Evolutionary conservation across 2,888 invertebrate genomes (phyloP), one percentile per base, ranked within the genome.

Genomic region (Panorpa germanica): DNA sequence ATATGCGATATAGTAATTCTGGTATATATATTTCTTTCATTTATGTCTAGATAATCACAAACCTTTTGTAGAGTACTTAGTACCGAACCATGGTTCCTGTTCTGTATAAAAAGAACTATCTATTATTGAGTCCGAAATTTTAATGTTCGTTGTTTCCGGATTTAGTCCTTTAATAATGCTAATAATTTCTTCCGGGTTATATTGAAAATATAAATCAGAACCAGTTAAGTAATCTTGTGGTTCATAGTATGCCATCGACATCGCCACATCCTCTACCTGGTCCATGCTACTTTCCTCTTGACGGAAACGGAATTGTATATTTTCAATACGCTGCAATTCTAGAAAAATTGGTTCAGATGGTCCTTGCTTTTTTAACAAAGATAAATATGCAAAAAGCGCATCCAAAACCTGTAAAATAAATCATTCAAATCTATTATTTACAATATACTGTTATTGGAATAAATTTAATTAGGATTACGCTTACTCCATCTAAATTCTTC

Each of bases 1-100:
- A 33, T 31, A 32, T 30, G 11, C 25, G 28, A 32, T 33, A 32
- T 15, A 10, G 17, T 27, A 22, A 26, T 29, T 20, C 20, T 4
- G 8, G 3, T 15, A 29, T 13, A 28, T 8, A 10, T 13, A 32
- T 8, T 29, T 12, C 12, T 9, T 18, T 14, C 15, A 25, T 4
- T n/a, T 5, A 9, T 34, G 8, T 10, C 12, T 2, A 8, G 3
- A 13, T 18, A 15, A 10, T 19, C 15, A 41, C 49, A 46, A 52
- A 62, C 70, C 67, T 47, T 57, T 53, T 31, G 62, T 63, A 18
- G 63, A 61, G 47, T 82, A 90, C 38, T 73, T 69, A 0, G 83
- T 83, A 28, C 74, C 69, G 52, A 83, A 88, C 86, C 86, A 90
- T 34, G 69, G 65, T 50, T 88, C 86, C 10, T 59, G 11, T 5